These are phyloP conservation scores for Poeciliopsis occidentalis DNA, from an alignment of 2,113 vertebrate genomes.

Conservation along the genomic window DNA sequence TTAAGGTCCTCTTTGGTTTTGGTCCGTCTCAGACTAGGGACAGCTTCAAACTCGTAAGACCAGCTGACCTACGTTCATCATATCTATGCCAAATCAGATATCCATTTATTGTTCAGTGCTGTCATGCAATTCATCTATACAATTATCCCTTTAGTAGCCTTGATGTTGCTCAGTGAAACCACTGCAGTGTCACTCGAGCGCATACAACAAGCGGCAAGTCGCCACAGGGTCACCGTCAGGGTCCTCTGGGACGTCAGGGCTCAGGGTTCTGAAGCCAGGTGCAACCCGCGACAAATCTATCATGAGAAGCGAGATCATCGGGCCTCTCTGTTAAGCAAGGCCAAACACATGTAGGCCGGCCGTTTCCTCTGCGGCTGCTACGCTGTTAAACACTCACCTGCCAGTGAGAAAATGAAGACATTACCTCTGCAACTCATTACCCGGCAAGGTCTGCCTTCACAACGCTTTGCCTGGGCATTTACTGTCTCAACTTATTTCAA, in stretches of 20 bases:
- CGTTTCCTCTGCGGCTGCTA: conserved; percentile 42
- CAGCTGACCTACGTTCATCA: no score
- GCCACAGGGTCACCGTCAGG: conserved; percentile 76
- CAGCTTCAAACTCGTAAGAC: no score
- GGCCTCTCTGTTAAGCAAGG: conserved; percentile 80
- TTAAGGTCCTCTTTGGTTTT: no score
- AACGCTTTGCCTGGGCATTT: conserved; percentile 43
- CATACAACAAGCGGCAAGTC: conserved; percentile 48
- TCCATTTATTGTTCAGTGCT: no score
- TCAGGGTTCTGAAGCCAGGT: conserved; percentile 80
- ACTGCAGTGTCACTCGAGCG: conserved; percentile 46
- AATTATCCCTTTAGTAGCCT: conserved; percentile 7
- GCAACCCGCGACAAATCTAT: conserved; percentile 82
- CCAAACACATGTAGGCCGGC: conserved; percentile 82
- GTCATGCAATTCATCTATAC: no score
- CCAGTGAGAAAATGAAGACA: conserved; percentile 60
- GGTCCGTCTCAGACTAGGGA: no score
- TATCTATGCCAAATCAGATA: no score
- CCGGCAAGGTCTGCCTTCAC: conserved; percentile 11
- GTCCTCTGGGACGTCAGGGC: conserved; percentile 68
- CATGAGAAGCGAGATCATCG: conserved; percentile 79
- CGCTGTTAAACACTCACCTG: conserved; percentile 68
- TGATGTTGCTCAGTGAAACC: conserved; percentile 30
- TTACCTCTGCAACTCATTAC: conserved; percentile 29
- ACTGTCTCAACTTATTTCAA: conserved; percentile 46